These are phyloP conservation scores for Nemopilema nomurai DNA, from an alignment of 30 jellyfish, hydroid and myxozoan genomes.

Conservation along the genomic window DNA sequence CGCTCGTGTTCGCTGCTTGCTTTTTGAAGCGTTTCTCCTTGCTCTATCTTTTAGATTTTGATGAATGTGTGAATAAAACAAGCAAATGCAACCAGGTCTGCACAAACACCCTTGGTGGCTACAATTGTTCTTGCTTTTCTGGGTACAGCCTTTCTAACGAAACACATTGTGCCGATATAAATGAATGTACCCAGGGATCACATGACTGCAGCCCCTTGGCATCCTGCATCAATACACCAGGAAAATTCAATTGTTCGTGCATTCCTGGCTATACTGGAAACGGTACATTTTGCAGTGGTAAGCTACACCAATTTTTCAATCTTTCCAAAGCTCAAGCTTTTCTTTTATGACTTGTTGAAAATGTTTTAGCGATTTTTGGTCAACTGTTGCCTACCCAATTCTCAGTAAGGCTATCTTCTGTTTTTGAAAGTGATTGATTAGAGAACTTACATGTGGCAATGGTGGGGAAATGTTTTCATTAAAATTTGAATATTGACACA, in stretches of 20 bases:
- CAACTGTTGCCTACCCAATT: too few relatives aligned
- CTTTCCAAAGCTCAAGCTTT: too few relatives aligned
- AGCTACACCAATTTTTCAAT: background rate
- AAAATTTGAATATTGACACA: too few relatives aligned
- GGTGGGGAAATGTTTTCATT: too few relatives aligned
- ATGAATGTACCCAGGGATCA: conserved; percentile 29
- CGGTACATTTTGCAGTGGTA: conserved; percentile 49
- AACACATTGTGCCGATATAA: conserved; percentile 29
- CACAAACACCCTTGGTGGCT: conserved; percentile 31
- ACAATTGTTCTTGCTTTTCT: conserved; percentile 38
- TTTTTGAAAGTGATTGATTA: too few relatives aligned
- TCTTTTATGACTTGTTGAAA: too few relatives aligned
- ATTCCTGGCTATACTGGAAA: conserved; percentile 50
- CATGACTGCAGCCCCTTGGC: conserved; percentile 40
- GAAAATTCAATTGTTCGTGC: conserved; percentile 49
- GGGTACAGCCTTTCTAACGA: conserved; percentile 9
- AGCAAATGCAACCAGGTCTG: conserved; percentile 34
- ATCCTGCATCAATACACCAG: conserved; percentile 22
- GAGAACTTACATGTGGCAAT: too few relatives aligned
- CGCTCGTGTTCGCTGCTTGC: too few relatives aligned
- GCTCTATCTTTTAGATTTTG: conserved; percentile 1
- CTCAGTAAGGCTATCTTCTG: too few relatives aligned
- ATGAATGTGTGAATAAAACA: conserved; percentile 32
- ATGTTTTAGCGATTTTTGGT: too few relatives aligned
- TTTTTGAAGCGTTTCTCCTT: too few relatives aligned